phyloP scores from a whole-genome alignment of 2,113 vertebrate species.

The Scytalopus superciliaris region DNA sequence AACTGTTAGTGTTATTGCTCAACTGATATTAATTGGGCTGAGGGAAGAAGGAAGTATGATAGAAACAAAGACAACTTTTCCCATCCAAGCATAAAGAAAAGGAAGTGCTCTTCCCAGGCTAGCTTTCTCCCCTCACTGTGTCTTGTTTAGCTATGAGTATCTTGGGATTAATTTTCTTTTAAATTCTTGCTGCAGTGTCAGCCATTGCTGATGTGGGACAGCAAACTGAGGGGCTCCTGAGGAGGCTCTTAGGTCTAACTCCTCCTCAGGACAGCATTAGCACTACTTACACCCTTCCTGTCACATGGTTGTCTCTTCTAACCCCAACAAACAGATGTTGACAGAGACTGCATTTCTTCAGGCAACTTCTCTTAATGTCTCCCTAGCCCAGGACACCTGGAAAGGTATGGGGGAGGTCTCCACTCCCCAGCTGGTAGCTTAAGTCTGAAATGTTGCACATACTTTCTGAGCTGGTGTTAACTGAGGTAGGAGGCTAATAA shows the following conservation, averaged over 20 bases:
- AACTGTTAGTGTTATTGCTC: neutral
- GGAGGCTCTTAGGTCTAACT: neutral
- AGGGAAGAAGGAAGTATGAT: neutral
- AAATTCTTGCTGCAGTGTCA: neutral
- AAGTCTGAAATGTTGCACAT: neutral
- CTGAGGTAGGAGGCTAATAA: neutral
- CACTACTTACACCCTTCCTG: neutral
- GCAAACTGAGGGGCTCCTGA: neutral
- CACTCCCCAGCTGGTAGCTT: neutral
- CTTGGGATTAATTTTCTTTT: neutral
- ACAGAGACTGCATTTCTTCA: neutral
- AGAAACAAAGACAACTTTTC: neutral
- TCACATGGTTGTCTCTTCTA: rapidly evolving
- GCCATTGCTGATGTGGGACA: neutral
- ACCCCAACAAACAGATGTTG: neutral
- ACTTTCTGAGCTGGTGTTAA: neutral
- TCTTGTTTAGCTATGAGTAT: neutral
- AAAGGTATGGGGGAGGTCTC: neutral
- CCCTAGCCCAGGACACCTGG: neutral
- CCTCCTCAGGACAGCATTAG: neutral
- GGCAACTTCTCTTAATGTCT: neutral
- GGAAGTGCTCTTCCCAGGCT: neutral
- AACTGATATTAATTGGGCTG: neutral
- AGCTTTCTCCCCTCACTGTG: neutral
- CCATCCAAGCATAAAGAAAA: neutral